phyloP scores from a whole-genome alignment of 2,888 invertebrate genomes.

The Ormyrus pomaceus region DNA sequence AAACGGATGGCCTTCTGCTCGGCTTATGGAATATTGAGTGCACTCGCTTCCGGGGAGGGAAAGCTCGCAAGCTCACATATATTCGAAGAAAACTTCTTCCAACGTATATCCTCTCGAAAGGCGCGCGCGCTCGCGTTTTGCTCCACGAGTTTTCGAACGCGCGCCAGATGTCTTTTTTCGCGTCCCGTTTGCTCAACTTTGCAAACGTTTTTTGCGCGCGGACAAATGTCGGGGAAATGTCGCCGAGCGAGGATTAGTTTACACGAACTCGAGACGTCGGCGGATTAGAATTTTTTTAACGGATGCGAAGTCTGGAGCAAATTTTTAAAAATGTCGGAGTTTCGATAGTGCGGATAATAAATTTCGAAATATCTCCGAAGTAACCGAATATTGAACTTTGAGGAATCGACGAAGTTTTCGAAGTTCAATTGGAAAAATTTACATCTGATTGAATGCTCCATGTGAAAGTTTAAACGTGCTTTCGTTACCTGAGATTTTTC shows the following conservation, averaged over 20 bases:
- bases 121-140: not conserved
- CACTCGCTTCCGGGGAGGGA: not conserved
- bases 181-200: not conserved
- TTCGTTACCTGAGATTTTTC: no score
- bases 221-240: not conserved
- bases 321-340: not conserved
- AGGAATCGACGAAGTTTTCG: no score
- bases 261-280: not conserved
- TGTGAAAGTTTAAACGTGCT: no score
- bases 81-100: not conserved
- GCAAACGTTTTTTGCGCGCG: no score
- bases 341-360: no score
- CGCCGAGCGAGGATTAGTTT: not conserved
- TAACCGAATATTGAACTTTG: no score
- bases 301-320: not conserved
- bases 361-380: no score
- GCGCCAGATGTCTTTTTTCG: not conserved
- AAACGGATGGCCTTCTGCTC: constrained; percentile 11
- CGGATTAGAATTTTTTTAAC: no score
- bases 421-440: no score
- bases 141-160: not conserved
- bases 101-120: not conserved
- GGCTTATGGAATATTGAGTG: constrained; percentile 28
- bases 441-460: no score
- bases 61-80: not conserved